Percentiles rank a stretch among this genome's conserved stretches.
phyloP scores from a whole-genome alignment of 1,140 invertebrate genomes.

The Drosophila trapezifrons region DNA sequence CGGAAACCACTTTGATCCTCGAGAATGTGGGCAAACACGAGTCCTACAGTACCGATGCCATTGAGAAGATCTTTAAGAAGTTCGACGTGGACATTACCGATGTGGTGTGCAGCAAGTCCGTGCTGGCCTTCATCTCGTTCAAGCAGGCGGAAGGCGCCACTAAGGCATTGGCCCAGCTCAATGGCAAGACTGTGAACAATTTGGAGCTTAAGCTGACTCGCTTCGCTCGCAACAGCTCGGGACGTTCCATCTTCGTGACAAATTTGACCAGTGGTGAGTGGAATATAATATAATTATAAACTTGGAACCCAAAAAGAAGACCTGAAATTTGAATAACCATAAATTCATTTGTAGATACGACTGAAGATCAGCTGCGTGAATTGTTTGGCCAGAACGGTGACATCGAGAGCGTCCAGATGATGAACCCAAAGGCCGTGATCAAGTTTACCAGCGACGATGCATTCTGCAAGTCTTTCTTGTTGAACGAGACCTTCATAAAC shows the following conservation, averaged over 20 bases:
- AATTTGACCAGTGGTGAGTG: constrained; percentile 51
- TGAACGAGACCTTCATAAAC: constrained; percentile 45
- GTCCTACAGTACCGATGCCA: constrained; percentile 19
- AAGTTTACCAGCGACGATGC: constrained; percentile 55
- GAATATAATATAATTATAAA: not conserved
- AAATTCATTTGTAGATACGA: constrained; percentile 16
- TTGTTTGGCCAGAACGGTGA: constrained; percentile 52
- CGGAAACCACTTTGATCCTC: constrained; percentile 30
- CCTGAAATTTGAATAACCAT: no score
- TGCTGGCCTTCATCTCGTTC: constrained; percentile 64
- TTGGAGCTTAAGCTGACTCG: constrained; percentile 51
- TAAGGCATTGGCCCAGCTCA: constrained; percentile 52
- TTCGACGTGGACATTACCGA: constrained; percentile 47
- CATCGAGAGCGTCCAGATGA: constrained; percentile 39
- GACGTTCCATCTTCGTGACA: constrained; percentile 36
- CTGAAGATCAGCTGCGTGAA: constrained; percentile 35
- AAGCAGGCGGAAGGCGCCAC: constrained; percentile 36
- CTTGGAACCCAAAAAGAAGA: not conserved
- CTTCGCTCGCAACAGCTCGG: constrained; percentile 15
- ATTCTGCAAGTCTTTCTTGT: constrained; percentile 71
- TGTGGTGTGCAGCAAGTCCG: constrained; percentile 44
- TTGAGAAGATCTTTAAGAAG: constrained; percentile 68
- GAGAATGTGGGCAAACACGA: constrained; percentile 47
- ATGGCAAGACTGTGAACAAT: constrained; percentile 53
- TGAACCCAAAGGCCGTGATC: constrained; percentile 37